Percentiles rank a stretch among this genome's conserved stretches.
These are phyloP conservation scores for Pangasius djambal DNA, from an alignment of 2,797 vertebrate genomes.

Conservation along the genomic window DNA sequence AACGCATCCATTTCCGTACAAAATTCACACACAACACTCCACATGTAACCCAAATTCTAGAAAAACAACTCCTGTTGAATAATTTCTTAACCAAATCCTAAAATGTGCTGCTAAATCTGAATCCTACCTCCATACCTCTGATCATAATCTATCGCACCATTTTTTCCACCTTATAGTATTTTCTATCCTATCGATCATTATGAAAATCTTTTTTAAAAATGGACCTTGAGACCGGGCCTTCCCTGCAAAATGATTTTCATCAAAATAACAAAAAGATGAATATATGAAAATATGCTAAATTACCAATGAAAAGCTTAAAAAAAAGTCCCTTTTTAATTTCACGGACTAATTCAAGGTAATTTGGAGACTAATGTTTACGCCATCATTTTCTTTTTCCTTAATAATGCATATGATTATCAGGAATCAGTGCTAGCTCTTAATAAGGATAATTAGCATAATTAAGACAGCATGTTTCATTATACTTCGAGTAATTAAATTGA, in stretches of 20 bases:
- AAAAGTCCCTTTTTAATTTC: slow-evolving; percentile 11
- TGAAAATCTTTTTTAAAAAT: neutral
- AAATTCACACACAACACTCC: neutral
- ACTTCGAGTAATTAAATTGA: slow-evolving; percentile 44
- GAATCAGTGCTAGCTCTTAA: slow-evolving; percentile 60
- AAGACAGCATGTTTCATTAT: slow-evolving; percentile 63
- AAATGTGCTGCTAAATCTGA: neutral
- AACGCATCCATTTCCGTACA: neutral
- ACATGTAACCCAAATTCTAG: neutral
- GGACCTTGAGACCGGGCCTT: neutral
- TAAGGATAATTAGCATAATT: slow-evolving; percentile 67
- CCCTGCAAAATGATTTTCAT: neutral
- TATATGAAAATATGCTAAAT: neutral
- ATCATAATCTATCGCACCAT: neutral
- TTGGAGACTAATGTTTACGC: slow-evolving; percentile 53
- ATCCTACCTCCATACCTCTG: neutral
- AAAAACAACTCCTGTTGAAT: slow-evolving; percentile 2
- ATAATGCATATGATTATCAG: slow-evolving; percentile 65
- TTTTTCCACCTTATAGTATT: neutral
- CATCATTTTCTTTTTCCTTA: slow-evolving; percentile 54
- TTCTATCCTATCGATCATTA: neutral
- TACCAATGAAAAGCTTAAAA: neutral
- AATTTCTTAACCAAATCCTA: neutral
- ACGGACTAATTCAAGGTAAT: slow-evolving; percentile 43
- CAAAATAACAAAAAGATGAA: neutral